A percentile compares a stretch with the other conserved stretches of the same genome.
Conservation (phyloP, 2,797 vertebrate species). For the Chrysocyon brachyurus region DNA sequence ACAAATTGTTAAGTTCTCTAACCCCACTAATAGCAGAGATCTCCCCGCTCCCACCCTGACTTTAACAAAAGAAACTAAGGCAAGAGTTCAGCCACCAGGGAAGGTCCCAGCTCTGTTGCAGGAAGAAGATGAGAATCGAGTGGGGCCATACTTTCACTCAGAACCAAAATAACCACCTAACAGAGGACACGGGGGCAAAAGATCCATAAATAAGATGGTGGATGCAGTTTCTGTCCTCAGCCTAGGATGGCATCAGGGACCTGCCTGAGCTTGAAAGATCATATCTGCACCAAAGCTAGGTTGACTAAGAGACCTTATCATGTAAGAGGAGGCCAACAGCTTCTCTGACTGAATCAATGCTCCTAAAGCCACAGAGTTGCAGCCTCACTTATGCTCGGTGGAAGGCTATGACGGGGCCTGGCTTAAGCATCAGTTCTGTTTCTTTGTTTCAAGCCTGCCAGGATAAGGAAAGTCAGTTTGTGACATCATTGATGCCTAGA, state of each 20-base stretch:
- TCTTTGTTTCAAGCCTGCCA: not conserved
- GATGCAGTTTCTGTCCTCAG: not conserved
- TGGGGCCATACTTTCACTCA: not conserved
- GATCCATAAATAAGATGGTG: not conserved
- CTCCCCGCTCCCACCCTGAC: not conserved
- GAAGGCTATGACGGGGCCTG: not conserved
- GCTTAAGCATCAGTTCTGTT: not conserved
- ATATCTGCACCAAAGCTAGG: not conserved
- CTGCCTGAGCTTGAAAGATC: constrained; percentile 2
- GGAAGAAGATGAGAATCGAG: not conserved
- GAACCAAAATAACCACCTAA: not conserved
- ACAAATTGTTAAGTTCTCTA: constrained; percentile 24
- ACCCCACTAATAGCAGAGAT: constrained; percentile 1
- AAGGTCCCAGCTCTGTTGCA: not conserved
- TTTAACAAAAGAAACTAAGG: constrained; percentile 71
- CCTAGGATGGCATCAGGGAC: not conserved
- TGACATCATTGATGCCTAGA: not conserved
- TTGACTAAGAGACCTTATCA: not conserved
- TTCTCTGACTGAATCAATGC: not conserved
- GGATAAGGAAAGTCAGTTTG: not conserved
- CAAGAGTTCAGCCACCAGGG: constrained; percentile 32
- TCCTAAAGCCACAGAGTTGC: not conserved
- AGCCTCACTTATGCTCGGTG: not conserved
- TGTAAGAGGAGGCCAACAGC: not conserved
- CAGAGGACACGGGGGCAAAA: not conserved